Base-by-base conservation (phyloP, 2,113 vertebrate genomes). In the Ciconia maguari region DNA sequence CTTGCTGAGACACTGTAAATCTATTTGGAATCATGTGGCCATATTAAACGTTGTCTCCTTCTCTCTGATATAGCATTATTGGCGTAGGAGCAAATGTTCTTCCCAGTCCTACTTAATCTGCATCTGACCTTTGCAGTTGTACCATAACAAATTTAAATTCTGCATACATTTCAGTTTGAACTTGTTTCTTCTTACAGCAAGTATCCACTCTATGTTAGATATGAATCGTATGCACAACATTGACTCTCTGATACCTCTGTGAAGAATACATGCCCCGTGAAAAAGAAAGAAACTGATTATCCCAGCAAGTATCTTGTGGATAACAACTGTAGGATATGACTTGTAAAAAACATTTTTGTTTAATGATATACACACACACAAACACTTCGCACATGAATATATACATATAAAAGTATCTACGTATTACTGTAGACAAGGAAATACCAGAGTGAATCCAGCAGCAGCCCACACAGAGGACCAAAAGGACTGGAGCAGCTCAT, bases 71-170 rank as follows among this genome's bases (percentile, higher is more conserved):
- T 48, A n/a, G 30, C 71, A 75, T 14, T 49, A 86, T 55, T 83
- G 46, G 32, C 57, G 46, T 69, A 54, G 51, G 30, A 85, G 13
- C 32, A 61, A 78, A 74, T 84, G n/a, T 76, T 36, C 64, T 95
- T 87, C 58, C 68, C 38, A 44, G 65, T 82, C 48, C 46, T 14
- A 36, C 13, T 51, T 64, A 71, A 72, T 92, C 71, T 83, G 48
- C 44, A 58, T 76, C 86, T 91, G 81, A 70, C 60, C 57, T 96
- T 96, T 83, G 25, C 34, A 49, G 51, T 34, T 48, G 22, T 36
- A 65, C 30, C 32, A 19, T 46, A 93, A 77, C 25, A 77, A 36
- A 58, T 60, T 81, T 91, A 75, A 69, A 38, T 75, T 93, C 42
- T 46, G 54, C 32, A 51, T 60, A 32, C 32, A 58, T 29, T 66